Evolutionary conservation across 2,888 invertebrate species (phyloP), one percentile per base, ranked within the genome.

Genomic region (Dioctria rufipes): DNA sequence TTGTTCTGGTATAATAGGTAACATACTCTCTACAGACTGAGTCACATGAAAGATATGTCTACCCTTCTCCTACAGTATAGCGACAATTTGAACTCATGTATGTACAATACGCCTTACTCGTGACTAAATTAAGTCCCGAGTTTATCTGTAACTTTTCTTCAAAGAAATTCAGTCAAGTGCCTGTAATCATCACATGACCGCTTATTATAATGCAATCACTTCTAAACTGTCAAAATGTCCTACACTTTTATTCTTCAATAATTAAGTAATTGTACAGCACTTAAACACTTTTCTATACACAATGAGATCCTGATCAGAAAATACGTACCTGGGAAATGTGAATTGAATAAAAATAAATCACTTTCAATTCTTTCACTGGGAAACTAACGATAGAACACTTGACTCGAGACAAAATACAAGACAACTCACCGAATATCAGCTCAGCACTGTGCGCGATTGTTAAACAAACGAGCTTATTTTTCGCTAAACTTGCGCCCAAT

Each of bases 151-250:
- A 6, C 37, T 61, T 39, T 25, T 61, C 61, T 39, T 8, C 61
- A 39, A 39, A 61, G 61, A 61, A 61, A 61, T 6, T 6, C 61
- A 61, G 39, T 60, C 60, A 25, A 60, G 60, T 39, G 61, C 54
- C 11, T 54, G 6, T 11, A 6, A 54, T 54, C n/a, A 54, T 54
- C 54, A 54, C 54, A 54, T 54, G 54, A 54, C 11, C 54, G 11
- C 25, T 25, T 25, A n/a, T n/a, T 4, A 4, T n/a, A 54, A 54
- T 11, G 11, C 54, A n/a, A 54, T 54, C 9, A 11, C 11, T 54
- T 11, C 11, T 11, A 4, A n/a, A 54, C 6, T 54, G 54, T 54
- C 54, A 54, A 54, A 54, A 54, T 54, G 6, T 8, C 6, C 11
- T 54, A 4, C 54, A 54, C 11, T 11, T n/a, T n/a, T n/a, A n/a